These are phyloP conservation scores for Acanthosepion esculentum DNA, from an alignment of 2,888 invertebrate species.

Conservation along the genomic window DNA sequence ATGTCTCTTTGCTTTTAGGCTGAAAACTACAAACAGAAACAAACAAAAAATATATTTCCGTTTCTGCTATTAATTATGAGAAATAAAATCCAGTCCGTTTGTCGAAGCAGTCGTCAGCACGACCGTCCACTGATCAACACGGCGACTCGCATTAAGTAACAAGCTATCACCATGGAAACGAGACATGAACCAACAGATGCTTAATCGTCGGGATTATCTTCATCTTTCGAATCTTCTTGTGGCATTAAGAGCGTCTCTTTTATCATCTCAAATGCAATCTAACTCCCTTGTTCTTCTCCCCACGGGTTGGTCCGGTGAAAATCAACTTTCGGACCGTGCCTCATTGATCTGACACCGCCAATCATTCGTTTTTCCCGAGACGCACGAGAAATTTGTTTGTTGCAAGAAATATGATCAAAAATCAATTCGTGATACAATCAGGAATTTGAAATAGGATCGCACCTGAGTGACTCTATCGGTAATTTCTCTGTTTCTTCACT, in stretches of 20 bases:
- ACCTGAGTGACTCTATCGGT: neutral
- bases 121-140: neutral
- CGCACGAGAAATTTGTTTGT: neutral
- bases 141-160: neutral
- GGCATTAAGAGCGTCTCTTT: neutral
- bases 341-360: neutral
- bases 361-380: neutral
- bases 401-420: neutral
- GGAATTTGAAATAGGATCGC: neutral
- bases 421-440: neutral
- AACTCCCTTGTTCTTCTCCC: neutral
- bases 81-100: neutral
- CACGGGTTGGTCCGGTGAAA: neutral
- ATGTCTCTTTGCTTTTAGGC: neutral
- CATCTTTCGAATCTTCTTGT: neutral
- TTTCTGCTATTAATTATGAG: neutral
- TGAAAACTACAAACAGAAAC: neutral
- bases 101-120: neutral
- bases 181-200: neutral
- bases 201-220: conserved; percentile 7
- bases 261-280: neutral
- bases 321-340: neutral
- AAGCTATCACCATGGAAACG: neutral
- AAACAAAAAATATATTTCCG: neutral
- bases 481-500: neutral